phyloP scores from a whole-genome alignment of 1,140 invertebrate genomes.

The Thaumetopoea pityocampa region DNA sequence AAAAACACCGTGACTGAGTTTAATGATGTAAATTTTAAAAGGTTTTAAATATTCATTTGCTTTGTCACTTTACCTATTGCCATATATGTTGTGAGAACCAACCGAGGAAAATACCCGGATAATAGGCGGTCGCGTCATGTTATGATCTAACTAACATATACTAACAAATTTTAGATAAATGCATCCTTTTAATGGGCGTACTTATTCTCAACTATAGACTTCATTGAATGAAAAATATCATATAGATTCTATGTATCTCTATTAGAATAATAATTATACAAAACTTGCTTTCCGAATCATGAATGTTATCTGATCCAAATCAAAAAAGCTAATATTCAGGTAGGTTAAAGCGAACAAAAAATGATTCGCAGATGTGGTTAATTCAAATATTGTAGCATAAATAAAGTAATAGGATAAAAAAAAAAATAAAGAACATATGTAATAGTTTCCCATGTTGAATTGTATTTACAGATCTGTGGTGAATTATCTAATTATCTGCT shows the following conservation, averaged over 20 bases:
- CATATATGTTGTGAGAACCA: too few relatives aligned
- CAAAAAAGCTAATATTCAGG: neutral
- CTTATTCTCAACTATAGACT: too few relatives aligned
- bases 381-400: conserved; percentile 12
- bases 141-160: too few relatives aligned
- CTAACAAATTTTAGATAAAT: too few relatives aligned
- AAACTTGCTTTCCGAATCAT: too few relatives aligned
- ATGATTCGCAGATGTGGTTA: conserved; percentile 18
- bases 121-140: too few relatives aligned
- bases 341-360: neutral
- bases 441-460: conserved; percentile 4
- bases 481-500: conserved; percentile 40
- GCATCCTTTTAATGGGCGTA: too few relatives aligned
- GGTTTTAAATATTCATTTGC: conserved; percentile 42
- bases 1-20: conserved; percentile 55
- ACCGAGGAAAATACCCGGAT: too few relatives aligned
- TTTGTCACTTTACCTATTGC: too few relatives aligned
- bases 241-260: too few relatives aligned
- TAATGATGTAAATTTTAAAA: conserved; percentile 39
- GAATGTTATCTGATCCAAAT: neutral
- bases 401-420: neutral
- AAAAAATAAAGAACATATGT: neutral
- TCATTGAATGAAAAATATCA: too few relatives aligned
- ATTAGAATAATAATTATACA: too few relatives aligned
- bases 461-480: conserved; percentile 14